These are phyloP conservation scores for Thysanoteuthis rhombus DNA, from an alignment of 2,888 invertebrate genomes.

Conservation along the genomic window DNA sequence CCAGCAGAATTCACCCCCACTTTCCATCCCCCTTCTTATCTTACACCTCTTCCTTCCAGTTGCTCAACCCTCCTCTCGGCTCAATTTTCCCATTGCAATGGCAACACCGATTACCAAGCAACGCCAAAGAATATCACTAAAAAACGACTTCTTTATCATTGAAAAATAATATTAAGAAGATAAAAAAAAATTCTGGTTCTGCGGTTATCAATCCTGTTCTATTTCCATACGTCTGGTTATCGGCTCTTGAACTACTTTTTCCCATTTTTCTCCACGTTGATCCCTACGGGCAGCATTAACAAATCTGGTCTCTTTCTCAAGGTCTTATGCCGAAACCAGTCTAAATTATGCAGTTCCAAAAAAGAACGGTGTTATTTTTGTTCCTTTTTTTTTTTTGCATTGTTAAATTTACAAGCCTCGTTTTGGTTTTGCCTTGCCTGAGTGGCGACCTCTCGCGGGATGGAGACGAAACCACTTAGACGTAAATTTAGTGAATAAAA, in stretches of 20 bases:
- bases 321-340: not conserved
- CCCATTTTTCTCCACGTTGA: not conserved
- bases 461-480: not conserved
- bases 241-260: not conserved
- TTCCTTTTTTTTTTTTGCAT: not conserved
- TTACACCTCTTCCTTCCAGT: not conserved
- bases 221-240: not conserved
- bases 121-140: not conserved
- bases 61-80: not conserved
- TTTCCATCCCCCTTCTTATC: not conserved
- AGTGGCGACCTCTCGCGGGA: not conserved
- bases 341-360: not conserved
- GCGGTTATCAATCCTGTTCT: conserved; percentile 12
- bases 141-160: not conserved
- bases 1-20: not conserved
- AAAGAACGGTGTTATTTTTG: not conserved
- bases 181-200: not conserved
- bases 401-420: not conserved
- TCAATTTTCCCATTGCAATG: not conserved
- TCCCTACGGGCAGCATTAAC: not conserved
- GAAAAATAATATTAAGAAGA: not conserved
- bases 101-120: not conserved
- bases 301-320: conserved; percentile 12
- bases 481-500: not conserved
- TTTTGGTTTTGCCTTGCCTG: not conserved